phyloP scores from a whole-genome alignment of 2,888 invertebrate genomes.

The Cantharis rufa region DNA sequence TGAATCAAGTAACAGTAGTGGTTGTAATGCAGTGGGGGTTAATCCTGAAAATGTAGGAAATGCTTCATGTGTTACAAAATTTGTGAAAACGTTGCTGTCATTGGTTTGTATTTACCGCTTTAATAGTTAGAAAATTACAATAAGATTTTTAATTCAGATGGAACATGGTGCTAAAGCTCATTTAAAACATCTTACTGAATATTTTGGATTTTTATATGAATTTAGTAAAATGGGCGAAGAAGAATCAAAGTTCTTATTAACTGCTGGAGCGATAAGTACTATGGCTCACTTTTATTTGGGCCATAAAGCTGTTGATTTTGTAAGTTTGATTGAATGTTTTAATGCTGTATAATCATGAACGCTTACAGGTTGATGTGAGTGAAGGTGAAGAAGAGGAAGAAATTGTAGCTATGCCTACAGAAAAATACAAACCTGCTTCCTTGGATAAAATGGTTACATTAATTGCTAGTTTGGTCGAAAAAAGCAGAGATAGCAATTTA shows the following conservation, averaged over 20 bases:
- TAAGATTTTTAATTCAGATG: constrained; percentile 56
- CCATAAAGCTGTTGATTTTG: constrained; percentile 75
- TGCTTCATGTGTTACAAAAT: constrained; percentile 88
- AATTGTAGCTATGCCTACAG: constrained; percentile 65
- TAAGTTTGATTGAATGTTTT: constrained; percentile 50
- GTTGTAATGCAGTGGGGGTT: constrained; percentile 63
- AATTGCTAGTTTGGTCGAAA: constrained; percentile 85
- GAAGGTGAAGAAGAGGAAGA: constrained; percentile 75
- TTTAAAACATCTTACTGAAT: constrained; percentile 87
- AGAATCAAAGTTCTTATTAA: constrained; percentile 84
- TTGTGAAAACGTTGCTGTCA: constrained; percentile 85
- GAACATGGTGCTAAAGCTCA: constrained; percentile 87
- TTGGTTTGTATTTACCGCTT: constrained; percentile 62
- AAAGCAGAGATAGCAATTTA: constrained; percentile 78
- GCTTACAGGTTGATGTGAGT: constrained; percentile 63
- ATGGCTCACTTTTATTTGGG: constrained; percentile 93
- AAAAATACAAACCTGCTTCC: constrained; percentile 86
- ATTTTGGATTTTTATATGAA: constrained; percentile 89
- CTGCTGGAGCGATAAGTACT: constrained; percentile 84
- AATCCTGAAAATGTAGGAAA: constrained; percentile 66
- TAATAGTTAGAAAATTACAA: not conserved
- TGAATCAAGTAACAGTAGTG: constrained; percentile 22
- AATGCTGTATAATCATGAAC: not conserved
- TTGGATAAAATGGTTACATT: constrained; percentile 95
- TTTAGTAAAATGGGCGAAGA: constrained; percentile 96